These are phyloP conservation scores for Magallana gigas DNA, from an alignment of 1,140 invertebrate species.

Conservation along the genomic window DNA sequence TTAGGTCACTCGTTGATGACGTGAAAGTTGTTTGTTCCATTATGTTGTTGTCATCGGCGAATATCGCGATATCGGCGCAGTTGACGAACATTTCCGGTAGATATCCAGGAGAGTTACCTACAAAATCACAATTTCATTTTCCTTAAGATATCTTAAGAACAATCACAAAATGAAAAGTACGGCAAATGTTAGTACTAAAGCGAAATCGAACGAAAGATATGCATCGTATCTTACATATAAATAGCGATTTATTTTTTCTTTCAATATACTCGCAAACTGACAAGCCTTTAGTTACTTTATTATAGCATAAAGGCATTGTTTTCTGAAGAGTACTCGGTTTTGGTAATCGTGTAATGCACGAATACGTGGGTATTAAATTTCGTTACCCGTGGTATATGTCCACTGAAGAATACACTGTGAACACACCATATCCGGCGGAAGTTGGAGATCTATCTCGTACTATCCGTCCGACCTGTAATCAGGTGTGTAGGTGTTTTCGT, in stretches of 20 bases:
- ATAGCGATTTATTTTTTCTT: too few species aligned
- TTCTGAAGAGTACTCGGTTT: too few species aligned
- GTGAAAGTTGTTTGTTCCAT: background rate
- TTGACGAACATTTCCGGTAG: conserved; percentile 52
- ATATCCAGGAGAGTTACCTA: background rate
- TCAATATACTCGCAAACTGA: too few species aligned
- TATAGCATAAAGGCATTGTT: too few species aligned
- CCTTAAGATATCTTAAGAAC: too few species aligned
- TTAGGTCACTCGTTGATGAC: background rate
- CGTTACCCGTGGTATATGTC: conserved; percentile 87
- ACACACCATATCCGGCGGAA: conserved; percentile 91
- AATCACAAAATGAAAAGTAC: too few species aligned
- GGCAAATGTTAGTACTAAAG: too few species aligned
- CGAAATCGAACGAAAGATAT: too few species aligned
- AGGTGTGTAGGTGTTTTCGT: background rate
- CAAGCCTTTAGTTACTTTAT: too few species aligned
- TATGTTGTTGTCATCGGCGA: background rate
- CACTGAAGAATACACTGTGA: conserved; percentile 93
- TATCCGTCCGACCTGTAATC: background rate
- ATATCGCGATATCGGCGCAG: conserved; percentile 52
- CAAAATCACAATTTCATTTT: background rate
- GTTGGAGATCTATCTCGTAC: conserved; percentile 62
- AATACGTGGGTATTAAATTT: too few species aligned
- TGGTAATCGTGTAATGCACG: too few species aligned
- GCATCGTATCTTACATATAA: too few species aligned